A percentile compares a stretch with the other conserved stretches of the same genome.
These are phyloP conservation scores for Pyrrhia umbra DNA, from an alignment of 2,888 invertebrate species.

Conservation along the genomic window DNA sequence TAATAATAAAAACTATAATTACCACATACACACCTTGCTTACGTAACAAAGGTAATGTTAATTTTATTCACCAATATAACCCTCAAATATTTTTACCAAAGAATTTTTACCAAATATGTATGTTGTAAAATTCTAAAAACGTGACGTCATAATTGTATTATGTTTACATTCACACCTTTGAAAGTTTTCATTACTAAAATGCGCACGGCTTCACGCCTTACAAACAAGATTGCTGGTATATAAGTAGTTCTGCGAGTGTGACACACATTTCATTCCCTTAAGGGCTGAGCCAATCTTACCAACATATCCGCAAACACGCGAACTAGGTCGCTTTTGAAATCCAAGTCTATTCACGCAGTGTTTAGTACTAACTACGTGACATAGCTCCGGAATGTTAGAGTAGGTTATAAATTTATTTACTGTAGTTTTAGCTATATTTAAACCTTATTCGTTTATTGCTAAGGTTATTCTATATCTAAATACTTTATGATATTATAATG, in stretches of 20 bases:
- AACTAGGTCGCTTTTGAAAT: slow-evolving; percentile 16
- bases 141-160: neutral
- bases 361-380: slow-evolving; percentile 1
- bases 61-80: too few species aligned
- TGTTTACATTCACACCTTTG: neutral
- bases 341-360: neutral
- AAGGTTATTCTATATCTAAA: too few species aligned
- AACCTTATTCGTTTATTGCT: neutral
- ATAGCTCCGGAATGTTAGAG: neutral
- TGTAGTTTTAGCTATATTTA: neutral
- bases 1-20: too few species aligned
- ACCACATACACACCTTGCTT: too few species aligned
- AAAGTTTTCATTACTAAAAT: neutral
- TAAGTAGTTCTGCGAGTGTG: slow-evolving; percentile 5
- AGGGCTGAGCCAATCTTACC: slow-evolving; percentile 10
- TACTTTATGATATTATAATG: too few species aligned
- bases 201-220: neutral
- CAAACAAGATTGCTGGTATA: neutral
- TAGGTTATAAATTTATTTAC: neutral
- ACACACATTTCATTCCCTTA: slow-evolving; percentile 7
- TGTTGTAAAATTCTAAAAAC: too few species aligned
- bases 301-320: neutral
- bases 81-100: too few species aligned
- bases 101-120: too few species aligned
- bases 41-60: too few species aligned